Evolutionary conservation across 35 echinoderm and acorn worm genomes (phyloP), one percentile per base, ranked within the genome.

Genomic region (Anneissia japonica): DNA sequence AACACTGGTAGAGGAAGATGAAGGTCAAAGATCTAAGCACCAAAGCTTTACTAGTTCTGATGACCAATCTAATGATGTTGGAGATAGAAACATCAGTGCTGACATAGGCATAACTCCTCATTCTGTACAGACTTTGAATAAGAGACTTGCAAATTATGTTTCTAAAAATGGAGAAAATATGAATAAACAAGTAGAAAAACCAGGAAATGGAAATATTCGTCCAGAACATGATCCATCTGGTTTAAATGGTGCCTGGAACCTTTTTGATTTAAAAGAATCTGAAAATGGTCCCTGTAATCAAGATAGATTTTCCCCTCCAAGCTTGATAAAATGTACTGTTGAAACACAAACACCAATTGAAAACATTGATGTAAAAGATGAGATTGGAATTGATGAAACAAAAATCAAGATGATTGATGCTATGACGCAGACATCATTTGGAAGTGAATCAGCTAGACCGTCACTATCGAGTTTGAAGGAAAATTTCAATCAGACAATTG

Each of bases 1-100:
- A 76, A 91, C 95, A 17, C 77, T 98, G 19, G 85, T 83, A 46
- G 95, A 98, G 64, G 95, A 98, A 80, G 95, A 98, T 79, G 95
- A 98, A 86, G 79, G 84, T 19, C 74, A 79, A 39, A 82, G 80
- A 37, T 87, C 82, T 82, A 85, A 75, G 33, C 84, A 56, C 34
- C 85, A 81, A 40, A 92, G 72, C 31, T 37, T 39, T 40, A 36
- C 4, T 30, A 39, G 1, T 64, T 64, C 51, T 23, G 2, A 19
- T 64, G 51, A 64, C 11, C 5, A 64, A 64, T 64, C 51, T 64
- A 23, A 19, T 64, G 51, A 64, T 64, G 26, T 43, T 43, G 40
- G 4, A 6, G 40, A 64, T 26, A 64, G 26, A 64, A 64, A 9
- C 21, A 26, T 1, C 11, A 64, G 7, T 64, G 51, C n/a, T n/a